These are phyloP conservation scores for Caenorhabditis sp. DNA, from an alignment of 2,888 invertebrate genomes.

Conservation along the genomic window DNA sequence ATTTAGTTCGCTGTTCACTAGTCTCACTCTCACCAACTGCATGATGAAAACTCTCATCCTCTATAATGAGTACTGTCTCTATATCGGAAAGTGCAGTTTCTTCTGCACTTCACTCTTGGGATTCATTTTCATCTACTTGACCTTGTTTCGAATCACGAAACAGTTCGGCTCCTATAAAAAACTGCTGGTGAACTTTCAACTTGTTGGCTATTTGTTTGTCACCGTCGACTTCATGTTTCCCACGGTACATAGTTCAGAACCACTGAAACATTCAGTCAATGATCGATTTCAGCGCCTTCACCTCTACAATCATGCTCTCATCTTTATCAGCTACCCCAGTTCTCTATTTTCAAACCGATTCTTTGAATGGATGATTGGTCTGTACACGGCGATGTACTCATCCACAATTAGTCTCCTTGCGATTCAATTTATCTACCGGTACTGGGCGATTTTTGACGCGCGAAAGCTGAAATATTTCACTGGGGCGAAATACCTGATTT, in stretches of 20 bases:
- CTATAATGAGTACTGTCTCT: conserved; percentile 24
- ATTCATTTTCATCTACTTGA: conserved; percentile 22
- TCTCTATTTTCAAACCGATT: neutral
- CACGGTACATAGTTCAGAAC: conserved; percentile 6
- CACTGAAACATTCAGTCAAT: neutral
- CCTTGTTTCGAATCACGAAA: conserved; percentile 27
- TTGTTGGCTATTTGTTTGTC: conserved; percentile 43
- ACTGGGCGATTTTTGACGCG: conserved; percentile 14
- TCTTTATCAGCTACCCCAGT: conserved; percentile 4
- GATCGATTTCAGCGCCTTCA: conserved; percentile 18
- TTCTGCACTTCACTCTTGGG: conserved; percentile 37
- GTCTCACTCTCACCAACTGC: neutral
- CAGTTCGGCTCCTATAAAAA: conserved; percentile 57
- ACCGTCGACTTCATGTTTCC: conserved; percentile 34
- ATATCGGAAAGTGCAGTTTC: conserved; percentile 46
- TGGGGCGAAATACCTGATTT: neutral
- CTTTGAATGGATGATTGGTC: neutral
- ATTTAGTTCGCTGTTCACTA: too few species aligned
- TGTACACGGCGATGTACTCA: neutral
- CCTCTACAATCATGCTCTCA: neutral
- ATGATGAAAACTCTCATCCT: neutral
- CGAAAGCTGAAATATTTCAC: neutral
- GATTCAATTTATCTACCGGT: conserved; percentile 19
- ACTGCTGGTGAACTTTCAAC: conserved; percentile 42
- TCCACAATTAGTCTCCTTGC: conserved; percentile 7